A percentile compares a stretch with the other conserved stretches of the same genome.
Evolutionary conservation across 2,113 vertebrate species (phyloP).

Genomic region (Ophthalmolycus amberensis): DNA sequence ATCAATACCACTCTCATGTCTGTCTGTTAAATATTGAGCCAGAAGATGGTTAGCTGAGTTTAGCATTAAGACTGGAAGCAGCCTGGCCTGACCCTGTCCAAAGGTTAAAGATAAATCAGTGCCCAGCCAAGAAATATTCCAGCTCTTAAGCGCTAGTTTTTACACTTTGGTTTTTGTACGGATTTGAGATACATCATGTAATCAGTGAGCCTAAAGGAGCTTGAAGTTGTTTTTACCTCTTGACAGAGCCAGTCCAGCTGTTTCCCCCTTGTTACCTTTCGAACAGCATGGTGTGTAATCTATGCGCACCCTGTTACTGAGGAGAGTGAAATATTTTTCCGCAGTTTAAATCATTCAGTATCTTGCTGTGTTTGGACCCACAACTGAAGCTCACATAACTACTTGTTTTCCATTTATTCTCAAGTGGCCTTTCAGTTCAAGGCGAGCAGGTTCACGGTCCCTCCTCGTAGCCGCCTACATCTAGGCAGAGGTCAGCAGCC

Average conservation of each 20-base stretch:
- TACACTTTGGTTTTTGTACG: neutral
- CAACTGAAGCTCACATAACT: conserved; percentile 4
- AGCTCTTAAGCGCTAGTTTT: neutral
- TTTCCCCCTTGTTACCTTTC: neutral
- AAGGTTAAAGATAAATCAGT: neutral
- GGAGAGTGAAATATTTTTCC: conserved; percentile 1
- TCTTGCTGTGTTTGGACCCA: conserved; percentile 5
- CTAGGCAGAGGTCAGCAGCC: conserved; percentile 16
- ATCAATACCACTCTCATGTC: neutral
- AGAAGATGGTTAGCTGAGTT: neutral
- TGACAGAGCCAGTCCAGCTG: neutral
- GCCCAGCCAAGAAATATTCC: neutral
- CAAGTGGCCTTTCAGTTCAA: conserved; percentile 35
- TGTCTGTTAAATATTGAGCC: neutral
- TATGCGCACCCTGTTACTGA: neutral
- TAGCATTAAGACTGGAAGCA: neutral
- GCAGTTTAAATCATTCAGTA: conserved; percentile 1
- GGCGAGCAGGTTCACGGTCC: conserved; percentile 6
- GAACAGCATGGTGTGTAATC: conserved; percentile 7
- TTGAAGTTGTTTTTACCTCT: neutral
- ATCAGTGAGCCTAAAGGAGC: neutral
- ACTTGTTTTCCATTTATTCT: conserved; percentile 21
- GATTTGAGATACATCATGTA: neutral
- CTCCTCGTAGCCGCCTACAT: conserved; percentile 18
- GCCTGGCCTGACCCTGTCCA: no score